Conservation (phyloP, 2,113 vertebrate genomes). For the Embiotoca jacksoni region DNA sequence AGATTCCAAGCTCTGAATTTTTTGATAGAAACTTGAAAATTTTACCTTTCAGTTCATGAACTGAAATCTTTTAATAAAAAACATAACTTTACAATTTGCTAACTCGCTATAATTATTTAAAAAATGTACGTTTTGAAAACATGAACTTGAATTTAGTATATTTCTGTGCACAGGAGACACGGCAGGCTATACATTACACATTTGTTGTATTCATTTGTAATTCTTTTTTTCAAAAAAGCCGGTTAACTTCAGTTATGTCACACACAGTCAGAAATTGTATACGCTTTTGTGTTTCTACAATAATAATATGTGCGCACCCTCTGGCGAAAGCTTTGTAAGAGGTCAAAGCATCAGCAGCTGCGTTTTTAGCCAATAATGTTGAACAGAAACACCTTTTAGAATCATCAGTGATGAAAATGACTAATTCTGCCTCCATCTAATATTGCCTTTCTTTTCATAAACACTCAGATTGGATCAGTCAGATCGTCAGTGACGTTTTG, state of each 20-base stretch:
- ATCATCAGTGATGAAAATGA: neutral
- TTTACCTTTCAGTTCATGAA: no score
- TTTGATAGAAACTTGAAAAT: neutral
- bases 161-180: no score
- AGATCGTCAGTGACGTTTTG: slow-evolving; percentile 44
- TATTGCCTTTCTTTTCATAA: slow-evolving; percentile 20
- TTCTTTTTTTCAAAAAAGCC: neutral
- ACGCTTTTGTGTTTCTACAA: neutral
- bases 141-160: no score
- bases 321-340: neutral
- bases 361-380: neutral
- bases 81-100: no score
- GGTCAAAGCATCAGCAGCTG: neutral
- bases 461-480: slow-evolving; percentile 4
- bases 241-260: neutral
- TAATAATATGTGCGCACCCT: neutral
- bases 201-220: neutral
- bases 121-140: no score
- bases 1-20: neutral
- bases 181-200: neutral
- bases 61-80: no score
- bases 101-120: no score
- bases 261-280: neutral
- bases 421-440: neutral
- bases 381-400: neutral